Evolutionary conservation across 2,888 invertebrate genomes (phyloP), one percentile per base, ranked within the genome.

Genomic region (Trisateles emortualis): DNA sequence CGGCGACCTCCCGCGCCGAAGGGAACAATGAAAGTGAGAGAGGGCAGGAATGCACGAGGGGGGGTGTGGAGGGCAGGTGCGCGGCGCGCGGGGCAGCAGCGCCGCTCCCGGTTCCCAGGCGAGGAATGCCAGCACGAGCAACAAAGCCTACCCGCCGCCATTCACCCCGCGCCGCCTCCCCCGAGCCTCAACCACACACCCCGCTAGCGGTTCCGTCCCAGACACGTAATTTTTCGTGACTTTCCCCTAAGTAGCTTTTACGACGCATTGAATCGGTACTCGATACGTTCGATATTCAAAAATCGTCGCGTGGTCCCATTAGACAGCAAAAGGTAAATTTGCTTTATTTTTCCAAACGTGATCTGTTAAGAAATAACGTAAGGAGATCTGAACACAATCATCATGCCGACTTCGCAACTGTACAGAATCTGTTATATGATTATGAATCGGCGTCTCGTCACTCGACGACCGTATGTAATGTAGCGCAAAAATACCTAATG

Each of bases 1-100:
- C 81, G 83, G 86, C 91, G 91, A 91, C 92, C 91, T 90, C 90
- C 92, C 91, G 90, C 87, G 78, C 90, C 83, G 90, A 84, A 77
- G 82, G 87, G 90, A 89, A 92, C 92, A 92, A 92, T 91, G 91
- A 91, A 89, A 91, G 92, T 92, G 92, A 90, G 91, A 88, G 90
- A 90, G 88, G 87, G 86, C 86, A 85, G 89, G 92, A 91, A 90
- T 90, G 90, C 81, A 80, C 64, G 79, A 81, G 83, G 84, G 86
- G 78, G 68, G 76, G 71, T 67, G 69, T 60, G 69, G 64, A 75
- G 65, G 77, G 78, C 72, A 73, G 78, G 80, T 72, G 79, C 67
- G 71, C 67, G 69, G 71, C 68, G 72, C 67, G 77, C 66, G 72
- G 75, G 67, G 72, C 68, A 68, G 76, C 69, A 76, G 74, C 68